Conservation (phyloP, 2,113 vertebrate genomes). For the Upupa epops region DNA sequence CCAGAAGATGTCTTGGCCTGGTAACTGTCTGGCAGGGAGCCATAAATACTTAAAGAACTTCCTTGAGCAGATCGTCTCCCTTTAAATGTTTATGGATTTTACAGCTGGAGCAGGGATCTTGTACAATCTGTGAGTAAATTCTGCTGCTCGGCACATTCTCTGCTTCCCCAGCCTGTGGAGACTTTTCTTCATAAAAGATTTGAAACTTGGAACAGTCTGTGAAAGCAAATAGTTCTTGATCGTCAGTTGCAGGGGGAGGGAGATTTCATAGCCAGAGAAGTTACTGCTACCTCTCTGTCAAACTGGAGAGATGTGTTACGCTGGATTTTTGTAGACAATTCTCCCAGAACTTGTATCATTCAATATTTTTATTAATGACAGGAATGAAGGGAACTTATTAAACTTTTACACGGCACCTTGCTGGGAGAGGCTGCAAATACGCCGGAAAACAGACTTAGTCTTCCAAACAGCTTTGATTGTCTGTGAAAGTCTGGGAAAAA, state of each 20-base stretch:
- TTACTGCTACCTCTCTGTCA: not conserved
- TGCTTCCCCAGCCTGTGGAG: not conserved
- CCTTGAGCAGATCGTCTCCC: not conserved
- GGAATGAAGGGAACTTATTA: constrained; percentile 9
- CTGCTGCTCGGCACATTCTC: not conserved
- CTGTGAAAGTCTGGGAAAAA: not conserved
- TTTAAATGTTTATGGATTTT: constrained; percentile 10
- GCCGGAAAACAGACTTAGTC: constrained; percentile 5
- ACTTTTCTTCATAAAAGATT: not conserved
- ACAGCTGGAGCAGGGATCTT: not conserved
- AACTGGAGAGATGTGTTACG: not conserved
- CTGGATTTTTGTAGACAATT: not conserved
- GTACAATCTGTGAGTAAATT: not conserved
- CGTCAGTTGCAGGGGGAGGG: not conserved
- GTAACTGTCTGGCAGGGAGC: not conserved
- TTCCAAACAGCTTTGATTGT: constrained; percentile 33
- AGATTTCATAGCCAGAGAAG: not conserved
- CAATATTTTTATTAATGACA: not conserved
- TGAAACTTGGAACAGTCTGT: not conserved
- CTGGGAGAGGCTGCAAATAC: constrained; percentile 15
- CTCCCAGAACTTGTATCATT: constrained; percentile 21
- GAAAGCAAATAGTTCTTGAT: not conserved
- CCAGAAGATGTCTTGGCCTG: not conserved
- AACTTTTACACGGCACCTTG: constrained; percentile 7
- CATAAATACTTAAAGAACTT: constrained; percentile 23